Base-by-base conservation (phyloP, 64 coral and sea anemone genomes). In the Dendrophyllia cribrosa region DNA sequence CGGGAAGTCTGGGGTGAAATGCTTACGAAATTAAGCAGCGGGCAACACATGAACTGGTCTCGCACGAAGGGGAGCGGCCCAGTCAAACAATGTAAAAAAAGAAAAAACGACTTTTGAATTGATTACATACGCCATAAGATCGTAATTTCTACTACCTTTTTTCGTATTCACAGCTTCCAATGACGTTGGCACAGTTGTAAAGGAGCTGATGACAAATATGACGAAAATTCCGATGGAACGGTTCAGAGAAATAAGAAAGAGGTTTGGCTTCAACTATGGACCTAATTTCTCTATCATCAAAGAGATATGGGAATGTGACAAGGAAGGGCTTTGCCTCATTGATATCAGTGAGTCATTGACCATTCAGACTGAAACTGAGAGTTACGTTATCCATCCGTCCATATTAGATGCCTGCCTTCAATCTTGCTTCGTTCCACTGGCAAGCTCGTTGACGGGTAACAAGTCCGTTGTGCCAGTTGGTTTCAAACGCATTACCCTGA, bases 361-460 rank as follows among this genome's bases (percentile, higher is more conserved):
- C 44, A 74, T 74, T 89, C 15, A 16, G 10, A 4, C 15, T 17
- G 86, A 94, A 83, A 25, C 50, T 43, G 53, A 55, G 26, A n/a
- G 34, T 22, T 94, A 89, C 22, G 58, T 94, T 16, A 48, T 94
- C 74, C 92, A 94, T 14, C 92, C 92, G 7, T 85, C 77, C 3
- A 66, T 94, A 43, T 73, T 89, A n/a, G 93, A 94, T 66, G 93
- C 93, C 19, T 94, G 93, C 26, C 72, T 94, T 15, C 93, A 94
- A 89, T 89, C 91, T 7, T 85, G 71, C 17, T 86, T 92, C 66
- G 21, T 87, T 15, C 52, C 73, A 44, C 45, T 78, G 24, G 16
- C 19, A 51, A 51, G 13, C 19, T 59, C 52, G 0, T 45, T 66
- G 56, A 49, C 49, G 20, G 23, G 44, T 43, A 49, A 78, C 23